Conservation (phyloP, 2,888 invertebrate genomes). For the Phytoseiulus persimilis region DNA sequence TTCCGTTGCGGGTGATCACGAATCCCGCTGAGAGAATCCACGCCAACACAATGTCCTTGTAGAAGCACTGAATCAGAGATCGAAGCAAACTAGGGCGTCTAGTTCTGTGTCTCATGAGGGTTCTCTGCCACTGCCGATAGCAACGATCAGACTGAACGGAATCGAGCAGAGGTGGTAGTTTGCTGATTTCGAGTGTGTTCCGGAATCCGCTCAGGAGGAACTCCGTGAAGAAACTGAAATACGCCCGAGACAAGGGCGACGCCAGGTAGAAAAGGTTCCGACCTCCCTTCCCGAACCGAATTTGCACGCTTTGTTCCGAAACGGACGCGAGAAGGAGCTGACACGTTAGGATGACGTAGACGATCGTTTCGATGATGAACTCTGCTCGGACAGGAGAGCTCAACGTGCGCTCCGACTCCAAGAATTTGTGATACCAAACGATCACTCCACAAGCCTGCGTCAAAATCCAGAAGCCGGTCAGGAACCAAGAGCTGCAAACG, state of each 20-base stretch:
- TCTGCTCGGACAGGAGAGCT: neutral
- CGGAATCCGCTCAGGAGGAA: neutral
- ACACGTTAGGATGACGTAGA: neutral
- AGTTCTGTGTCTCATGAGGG: neutral
- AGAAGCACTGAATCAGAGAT: neutral
- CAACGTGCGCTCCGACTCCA: neutral
- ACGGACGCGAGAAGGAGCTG: neutral
- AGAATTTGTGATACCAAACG: neutral
- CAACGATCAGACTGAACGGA: slow-evolving; percentile 8
- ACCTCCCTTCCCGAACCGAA: slow-evolving; percentile 44
- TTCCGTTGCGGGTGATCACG: neutral
- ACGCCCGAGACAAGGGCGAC: slow-evolving; percentile 14
- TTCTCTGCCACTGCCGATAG: neutral
- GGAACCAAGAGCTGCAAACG: slow-evolving; percentile 48
- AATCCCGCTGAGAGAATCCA: slow-evolving; percentile 8
- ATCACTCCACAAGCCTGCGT: neutral
- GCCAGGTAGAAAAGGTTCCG: neutral
- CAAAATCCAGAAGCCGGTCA: slow-evolving; percentile 49
- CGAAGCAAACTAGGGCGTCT: neutral
- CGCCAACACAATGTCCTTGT: neutral
- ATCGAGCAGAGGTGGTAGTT: slow-evolving; percentile 9
- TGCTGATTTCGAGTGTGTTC: neutral
- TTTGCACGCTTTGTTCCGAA: neutral
- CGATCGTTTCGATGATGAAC: neutral
- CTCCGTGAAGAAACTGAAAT: slow-evolving; percentile 11